Percentiles rank a stretch among this genome's conserved stretches.
Evolutionary conservation across 2,888 invertebrate genomes (phyloP).

Genomic region (Oscheius sp.): DNA sequence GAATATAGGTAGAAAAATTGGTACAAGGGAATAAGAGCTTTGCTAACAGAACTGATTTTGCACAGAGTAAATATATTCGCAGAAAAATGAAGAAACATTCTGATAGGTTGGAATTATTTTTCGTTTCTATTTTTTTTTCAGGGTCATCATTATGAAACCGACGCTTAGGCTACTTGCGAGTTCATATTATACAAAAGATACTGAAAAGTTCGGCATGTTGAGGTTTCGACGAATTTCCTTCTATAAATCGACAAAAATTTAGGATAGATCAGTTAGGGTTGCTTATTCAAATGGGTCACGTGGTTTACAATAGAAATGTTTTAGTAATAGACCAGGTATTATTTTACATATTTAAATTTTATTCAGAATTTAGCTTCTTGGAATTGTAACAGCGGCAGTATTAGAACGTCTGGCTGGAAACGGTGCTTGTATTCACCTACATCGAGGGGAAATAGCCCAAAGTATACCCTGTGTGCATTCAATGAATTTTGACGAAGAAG

Average conservation of each 20-base stretch:
- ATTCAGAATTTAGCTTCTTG: conserved; percentile 36
- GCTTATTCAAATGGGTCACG: conserved; percentile 84
- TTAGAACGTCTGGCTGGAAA: conserved; percentile 82
- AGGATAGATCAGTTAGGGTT: conserved; percentile 90
- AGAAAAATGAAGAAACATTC: conserved; percentile 93
- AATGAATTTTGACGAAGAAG: conserved; percentile 55
- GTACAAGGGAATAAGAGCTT: conserved; percentile 66
- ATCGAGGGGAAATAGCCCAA: conserved; percentile 53
- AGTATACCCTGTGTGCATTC: conserved; percentile 59
- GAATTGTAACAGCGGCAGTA: conserved; percentile 74
- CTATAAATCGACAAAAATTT: conserved; percentile 73
- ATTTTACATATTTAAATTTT: background rate
- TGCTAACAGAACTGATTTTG: conserved; percentile 57
- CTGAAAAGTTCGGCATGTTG: conserved; percentile 60
- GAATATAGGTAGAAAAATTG: conserved; percentile 59
- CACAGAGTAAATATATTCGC: conserved; percentile 63
- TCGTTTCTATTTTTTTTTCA: background rate
- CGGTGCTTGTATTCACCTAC: conserved; percentile 74
- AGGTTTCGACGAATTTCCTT: conserved; percentile 37
- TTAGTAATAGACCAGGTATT: conserved; percentile 51
- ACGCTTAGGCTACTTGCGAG: conserved; percentile 85
- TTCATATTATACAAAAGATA: conserved; percentile 82
- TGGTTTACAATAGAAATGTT: conserved; percentile 79
- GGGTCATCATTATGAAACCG: conserved; percentile 80
- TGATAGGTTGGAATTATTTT: conserved; percentile 77